Evolutionary conservation across 2,113 vertebrate genomes (phyloP).

Genomic region (Ia io): DNA sequence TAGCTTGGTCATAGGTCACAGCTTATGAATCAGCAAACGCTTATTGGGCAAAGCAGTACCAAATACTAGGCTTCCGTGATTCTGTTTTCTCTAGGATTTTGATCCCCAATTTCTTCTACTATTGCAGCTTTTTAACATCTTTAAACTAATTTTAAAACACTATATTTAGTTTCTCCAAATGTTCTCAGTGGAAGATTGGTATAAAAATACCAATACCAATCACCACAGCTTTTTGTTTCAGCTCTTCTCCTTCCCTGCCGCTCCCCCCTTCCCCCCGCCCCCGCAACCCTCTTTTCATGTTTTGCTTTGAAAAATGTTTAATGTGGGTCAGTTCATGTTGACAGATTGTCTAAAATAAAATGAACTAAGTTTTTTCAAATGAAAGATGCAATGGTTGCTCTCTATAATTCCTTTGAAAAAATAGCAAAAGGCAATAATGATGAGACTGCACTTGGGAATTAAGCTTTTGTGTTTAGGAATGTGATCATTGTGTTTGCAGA

Average conservation of each 20-base stretch:
- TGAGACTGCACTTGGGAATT: not conserved
- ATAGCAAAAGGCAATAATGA: not conserved
- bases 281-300: not conserved
- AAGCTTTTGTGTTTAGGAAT: not conserved
- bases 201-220: not conserved
- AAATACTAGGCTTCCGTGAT: not conserved
- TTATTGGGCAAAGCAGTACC: not conserved
- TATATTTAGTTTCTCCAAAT: not conserved
- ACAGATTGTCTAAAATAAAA: not conserved
- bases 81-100: not conserved
- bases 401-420: not conserved
- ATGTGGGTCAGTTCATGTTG: not conserved
- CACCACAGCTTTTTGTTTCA: not conserved
- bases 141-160: not conserved
- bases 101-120: not conserved
- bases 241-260: too few species aligned
- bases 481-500: not conserved
- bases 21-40: not conserved
- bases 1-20: not conserved
- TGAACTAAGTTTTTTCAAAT: not conserved
- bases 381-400: not conserved
- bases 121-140: not conserved
- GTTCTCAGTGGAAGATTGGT: not conserved
- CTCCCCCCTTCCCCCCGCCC: accelerated
- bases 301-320: not conserved